phyloP scores from a whole-genome alignment of 53 echinoderm and acorn worm species.

The Paracentrotus lividus region DNA sequence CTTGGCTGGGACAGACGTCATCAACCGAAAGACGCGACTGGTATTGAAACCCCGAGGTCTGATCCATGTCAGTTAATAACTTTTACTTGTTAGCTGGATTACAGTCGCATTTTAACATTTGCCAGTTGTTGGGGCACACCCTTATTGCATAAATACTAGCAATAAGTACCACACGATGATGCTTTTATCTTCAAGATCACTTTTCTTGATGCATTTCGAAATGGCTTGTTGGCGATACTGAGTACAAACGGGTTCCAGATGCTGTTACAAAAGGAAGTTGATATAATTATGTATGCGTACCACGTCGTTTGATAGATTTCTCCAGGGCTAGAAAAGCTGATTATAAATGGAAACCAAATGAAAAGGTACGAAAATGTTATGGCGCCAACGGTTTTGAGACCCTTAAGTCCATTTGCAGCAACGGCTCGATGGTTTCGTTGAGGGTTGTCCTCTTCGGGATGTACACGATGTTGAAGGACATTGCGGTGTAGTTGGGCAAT shows the following conservation, averaged over 20 bases:
- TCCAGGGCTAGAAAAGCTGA: not conserved
- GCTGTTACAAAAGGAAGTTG: not conserved
- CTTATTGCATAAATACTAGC: too few relatives aligned
- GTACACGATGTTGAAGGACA: not conserved
- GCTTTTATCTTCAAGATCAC: not conserved
- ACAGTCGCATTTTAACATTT: too few relatives aligned
- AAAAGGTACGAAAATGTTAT: not conserved
- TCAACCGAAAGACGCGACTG: too few relatives aligned
- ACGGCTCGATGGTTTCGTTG: constrained; percentile 6
- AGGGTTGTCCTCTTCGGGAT: not conserved
- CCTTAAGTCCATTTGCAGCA: constrained; percentile 18
- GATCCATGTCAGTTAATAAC: too few relatives aligned
- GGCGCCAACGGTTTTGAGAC: not conserved
- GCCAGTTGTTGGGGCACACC: too few relatives aligned
- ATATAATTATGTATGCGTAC: not conserved
- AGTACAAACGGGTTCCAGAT: constrained; percentile 18
- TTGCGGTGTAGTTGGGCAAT: not conserved
- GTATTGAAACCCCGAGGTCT: too few relatives aligned
- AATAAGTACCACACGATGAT: not conserved
- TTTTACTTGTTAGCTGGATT: too few relatives aligned
- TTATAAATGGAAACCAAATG: not conserved
- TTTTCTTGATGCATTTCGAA: not conserved
- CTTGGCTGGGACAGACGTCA: too few relatives aligned
- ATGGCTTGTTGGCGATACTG: constrained; percentile 2
- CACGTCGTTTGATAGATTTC: not conserved